phyloP scores from a whole-genome alignment of 1,140 invertebrate species.

The Leptestheria dahalacensis region DNA sequence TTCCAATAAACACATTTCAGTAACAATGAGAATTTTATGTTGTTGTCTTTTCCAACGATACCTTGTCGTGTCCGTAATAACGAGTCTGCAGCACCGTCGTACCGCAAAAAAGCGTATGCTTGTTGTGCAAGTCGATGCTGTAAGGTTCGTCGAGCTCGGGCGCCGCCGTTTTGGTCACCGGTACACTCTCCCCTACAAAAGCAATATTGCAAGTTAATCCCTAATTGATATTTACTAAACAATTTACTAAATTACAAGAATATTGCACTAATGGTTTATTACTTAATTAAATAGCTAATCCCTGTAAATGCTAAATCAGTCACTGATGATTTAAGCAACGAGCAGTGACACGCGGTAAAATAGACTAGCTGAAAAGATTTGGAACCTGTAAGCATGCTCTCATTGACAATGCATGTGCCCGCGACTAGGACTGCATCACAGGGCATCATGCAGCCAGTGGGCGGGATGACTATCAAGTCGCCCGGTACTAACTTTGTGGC shows the following conservation, averaged over 20 bases:
- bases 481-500: conserved; percentile 61
- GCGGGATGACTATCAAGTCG: conserved; percentile 78
- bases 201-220: too few species aligned
- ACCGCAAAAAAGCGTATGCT: conserved; percentile 46
- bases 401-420: conserved; percentile 85
- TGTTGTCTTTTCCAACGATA: conserved; percentile 12
- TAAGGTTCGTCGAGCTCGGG: conserved; percentile 28
- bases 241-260: too few species aligned
- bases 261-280: neutral
- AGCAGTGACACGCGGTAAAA: conserved; percentile 15
- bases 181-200: conserved; percentile 44
- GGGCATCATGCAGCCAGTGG: conserved; percentile 63
- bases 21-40: neutral
- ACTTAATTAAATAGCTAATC: neutral
- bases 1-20: conserved; percentile 10
- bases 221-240: too few species aligned
- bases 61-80: conserved; percentile 35
- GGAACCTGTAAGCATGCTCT: conserved; percentile 94
- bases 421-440: conserved; percentile 79
- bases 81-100: conserved; percentile 49
- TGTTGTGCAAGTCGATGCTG: conserved; percentile 31
- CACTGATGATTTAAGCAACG: neutral
- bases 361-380: too few species aligned
- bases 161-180: conserved; percentile 45
- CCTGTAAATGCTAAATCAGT: conserved; percentile 9